Evolutionary conservation across 2,888 invertebrate species (phyloP), one percentile per base, ranked within the genome.

Genomic region (Troides aeacus): DNA sequence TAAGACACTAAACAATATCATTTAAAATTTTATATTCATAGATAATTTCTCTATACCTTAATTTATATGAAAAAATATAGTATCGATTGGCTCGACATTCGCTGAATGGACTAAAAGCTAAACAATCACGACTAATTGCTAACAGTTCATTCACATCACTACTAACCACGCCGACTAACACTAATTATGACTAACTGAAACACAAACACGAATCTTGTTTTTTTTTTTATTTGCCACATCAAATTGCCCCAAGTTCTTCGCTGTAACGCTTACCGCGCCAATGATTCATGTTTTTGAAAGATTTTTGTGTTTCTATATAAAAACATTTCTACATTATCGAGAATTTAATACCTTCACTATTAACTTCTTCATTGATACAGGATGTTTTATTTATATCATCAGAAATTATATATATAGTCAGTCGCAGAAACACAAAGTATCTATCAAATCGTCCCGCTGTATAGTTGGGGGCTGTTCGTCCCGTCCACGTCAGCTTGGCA

Each of bases 151-250:
- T 23, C 57, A 23, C 18, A 30, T 30, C 17, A 67, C 60, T 57
- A 30, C 21, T 61, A 62, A 60, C 53, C 46, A 46, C 50, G 23
- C 66, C 30, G 30, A 68, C 63, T 71, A 63, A 68, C 64, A 69
- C 64, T 62, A 36, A 21, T 66, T 68, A 62, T 71, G 57, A 74
- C 69, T 74, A 77, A 74, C 68, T 63, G 46, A 69, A 67, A 36
- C 42, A 71, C 39, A 56, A 50, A 66, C 39, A 50, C 23, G 15
- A 12, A 46, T 12, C 15, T 15, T 46, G 59, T 12, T 21, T 12
- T 21, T 59, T n/a, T 63, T 56, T 63, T 50, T 53, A 17, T 57
- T 67, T 53, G 65, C 59, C 59, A 53, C 59, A 36, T 66, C 59
- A 12, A 50, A 21, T 58, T 23, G 53, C 12, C 39, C 36, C n/a